A percentile compares a stretch with the other conserved stretches of the same genome.
phyloP scores from a whole-genome alignment of 1,140 invertebrate species.

The Musca domestica region DNA sequence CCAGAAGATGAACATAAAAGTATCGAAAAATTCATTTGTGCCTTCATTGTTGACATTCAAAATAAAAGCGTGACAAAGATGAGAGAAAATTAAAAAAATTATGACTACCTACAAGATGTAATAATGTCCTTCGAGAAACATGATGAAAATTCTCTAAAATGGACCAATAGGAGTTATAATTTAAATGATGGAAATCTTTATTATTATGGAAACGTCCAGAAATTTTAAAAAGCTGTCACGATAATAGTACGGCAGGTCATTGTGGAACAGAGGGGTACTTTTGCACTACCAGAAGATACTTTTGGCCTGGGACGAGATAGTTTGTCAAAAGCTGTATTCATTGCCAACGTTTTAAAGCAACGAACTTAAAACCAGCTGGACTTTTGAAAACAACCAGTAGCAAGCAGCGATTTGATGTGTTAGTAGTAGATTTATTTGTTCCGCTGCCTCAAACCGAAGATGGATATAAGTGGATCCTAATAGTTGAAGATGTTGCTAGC shows the following conservation, averaged over 20 bases:
- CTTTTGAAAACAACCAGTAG: conserved; percentile 26
- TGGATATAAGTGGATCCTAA: no score
- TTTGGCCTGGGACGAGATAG: no score
- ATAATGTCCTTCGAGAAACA: neutral
- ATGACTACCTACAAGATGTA: neutral
- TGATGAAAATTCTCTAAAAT: conserved; percentile 24
- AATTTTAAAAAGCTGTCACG: conserved; percentile 35
- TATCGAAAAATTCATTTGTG: no score
- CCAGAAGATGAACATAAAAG: conserved; percentile 23
- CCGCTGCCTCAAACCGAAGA: conserved; percentile 27
- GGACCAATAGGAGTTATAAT: conserved; percentile 33
- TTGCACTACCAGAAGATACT: conserved; percentile 31
- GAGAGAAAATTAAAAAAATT: neutral
- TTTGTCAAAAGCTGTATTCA: conserved; percentile 32
- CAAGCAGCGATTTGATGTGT: conserved; percentile 31
- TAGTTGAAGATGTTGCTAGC: no score
- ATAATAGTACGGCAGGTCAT: conserved; percentile 36
- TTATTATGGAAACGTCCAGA: conserved; percentile 23
- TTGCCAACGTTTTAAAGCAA: no score
- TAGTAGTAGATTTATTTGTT: conserved; percentile 36
- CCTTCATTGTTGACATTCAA: no score
- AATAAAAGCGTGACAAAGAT: neutral
- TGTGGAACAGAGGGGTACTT: conserved; percentile 36
- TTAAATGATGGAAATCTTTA: conserved; percentile 36
- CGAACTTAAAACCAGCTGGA: conserved; percentile 31